Evolutionary conservation across 2,113 vertebrate genomes (phyloP), one percentile per base, ranked within the genome.

Genomic region (Sturnira hondurensis): DNA sequence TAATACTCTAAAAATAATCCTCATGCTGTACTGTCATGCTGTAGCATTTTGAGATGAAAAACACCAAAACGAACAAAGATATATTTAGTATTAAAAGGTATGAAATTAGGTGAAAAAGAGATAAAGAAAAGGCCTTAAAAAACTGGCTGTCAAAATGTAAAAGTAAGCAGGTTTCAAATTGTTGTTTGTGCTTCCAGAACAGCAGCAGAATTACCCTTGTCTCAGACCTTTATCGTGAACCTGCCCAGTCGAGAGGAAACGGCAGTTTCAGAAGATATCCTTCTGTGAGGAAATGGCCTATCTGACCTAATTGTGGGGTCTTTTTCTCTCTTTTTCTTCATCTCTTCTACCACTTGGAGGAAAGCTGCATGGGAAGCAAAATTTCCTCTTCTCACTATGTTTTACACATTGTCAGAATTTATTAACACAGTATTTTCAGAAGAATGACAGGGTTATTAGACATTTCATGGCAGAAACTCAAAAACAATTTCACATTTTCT

Each of bases 351-450:
- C 80, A 96, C 76, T 93, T 97, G 83, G 56, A 95, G 45, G 90
- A 97, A 94, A 87, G 54, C 93, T 97, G 95, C 31, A 58, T 94
- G 91, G 93, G 96, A 96, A 81, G 94, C 71, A 96, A 96, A 93
- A 82, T 95, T 90, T 94, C 84, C 15, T 97, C 85, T 97, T 97
- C 96, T 97, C 97, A 92, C 96, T 95, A 77, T 87, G 76, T 95
- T 97, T 98, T 98, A 74, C 97, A 98, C 86, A 5, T 98, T 98
- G 97, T 98, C 97, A 98, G 97, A 98, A 98, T 97, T 98, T 97
- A 98, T 98, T 98, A 97, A 93, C 97, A 96, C 97, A 92, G 80
- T 94, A 95, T 96, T 97, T 98, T 95, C 97, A 97, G 89, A 95
- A 97, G 97, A 97, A 96, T 97, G 97, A 97, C 97, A 97, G 89